These are phyloP conservation scores for Brachionus plicatilis DNA, from an alignment of 1,140 invertebrate genomes.

Conservation along the genomic window DNA sequence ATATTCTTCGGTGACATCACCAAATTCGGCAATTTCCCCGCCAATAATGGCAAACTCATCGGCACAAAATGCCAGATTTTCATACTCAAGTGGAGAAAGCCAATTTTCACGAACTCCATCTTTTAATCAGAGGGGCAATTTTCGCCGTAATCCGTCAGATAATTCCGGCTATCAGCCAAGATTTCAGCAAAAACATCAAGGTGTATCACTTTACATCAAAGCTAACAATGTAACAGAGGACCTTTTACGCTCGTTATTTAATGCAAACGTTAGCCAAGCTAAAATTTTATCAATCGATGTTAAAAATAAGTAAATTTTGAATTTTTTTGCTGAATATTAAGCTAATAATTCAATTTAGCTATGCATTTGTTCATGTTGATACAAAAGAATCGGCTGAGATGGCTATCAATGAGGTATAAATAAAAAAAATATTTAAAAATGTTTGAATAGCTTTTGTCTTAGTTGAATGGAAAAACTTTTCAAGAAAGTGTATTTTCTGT, in stretches of 20 bases:
- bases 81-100: background rate
- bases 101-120: background rate
- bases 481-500: conserved; percentile 32
- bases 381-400: conserved; percentile 21
- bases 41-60: background rate
- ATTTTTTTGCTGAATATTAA: background rate
- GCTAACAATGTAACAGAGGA: conserved; percentile 38
- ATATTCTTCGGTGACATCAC: conserved; percentile 29
- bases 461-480: conserved; percentile 39
- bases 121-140: background rate
- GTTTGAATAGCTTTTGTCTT: background rate
- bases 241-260: background rate
- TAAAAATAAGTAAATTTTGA: conserved; percentile 17
- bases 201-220: conserved; percentile 20
- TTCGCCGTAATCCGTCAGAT: conserved; percentile 4
- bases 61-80: background rate
- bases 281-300: conserved; percentile 29
- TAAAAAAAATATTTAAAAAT: background rate
- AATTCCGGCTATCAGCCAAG: background rate
- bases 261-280: conserved; percentile 5
- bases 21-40: background rate
- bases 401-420: conserved; percentile 1
- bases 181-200: background rate
- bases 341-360: background rate
- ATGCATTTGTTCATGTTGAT: conserved; percentile 37